Evolutionary conservation across 1,140 invertebrate genomes (phyloP).

Genomic region (Drosophila suzukii): DNA sequence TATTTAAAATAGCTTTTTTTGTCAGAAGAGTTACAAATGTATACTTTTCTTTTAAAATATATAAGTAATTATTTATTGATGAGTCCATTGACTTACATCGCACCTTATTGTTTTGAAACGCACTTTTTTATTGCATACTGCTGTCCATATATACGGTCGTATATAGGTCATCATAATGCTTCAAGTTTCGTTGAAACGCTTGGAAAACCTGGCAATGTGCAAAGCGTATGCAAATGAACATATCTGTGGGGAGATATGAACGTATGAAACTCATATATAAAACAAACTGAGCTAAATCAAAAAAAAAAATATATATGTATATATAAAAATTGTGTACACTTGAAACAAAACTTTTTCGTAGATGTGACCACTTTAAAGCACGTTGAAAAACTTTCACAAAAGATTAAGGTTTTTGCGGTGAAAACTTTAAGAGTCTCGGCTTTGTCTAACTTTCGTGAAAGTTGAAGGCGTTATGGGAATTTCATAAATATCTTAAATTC

Average conservation of each 20-base stretch:
- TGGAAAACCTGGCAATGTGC: conserved; percentile 23
- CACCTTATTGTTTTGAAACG: conserved; percentile 5
- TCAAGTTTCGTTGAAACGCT: conserved; percentile 32
- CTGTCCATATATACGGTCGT: neutral
- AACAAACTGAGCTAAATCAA: conserved; percentile 1
- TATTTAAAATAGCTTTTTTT: too few species aligned
- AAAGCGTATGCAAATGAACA: conserved; percentile 40
- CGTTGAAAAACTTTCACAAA: conserved; percentile 3
- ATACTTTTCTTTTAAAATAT: too few species aligned
- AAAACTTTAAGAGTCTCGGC: neutral
- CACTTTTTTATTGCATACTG: conserved; percentile 5
- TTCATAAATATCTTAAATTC: too few species aligned
- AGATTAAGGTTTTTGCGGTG: conserved; percentile 1
- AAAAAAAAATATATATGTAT: too few species aligned
- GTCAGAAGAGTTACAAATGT: too few species aligned
- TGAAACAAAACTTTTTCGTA: neutral
- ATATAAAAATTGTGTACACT: neutral
- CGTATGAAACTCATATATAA: conserved; percentile 10
- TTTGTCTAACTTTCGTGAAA: conserved; percentile 1
- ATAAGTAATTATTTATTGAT: too few species aligned
- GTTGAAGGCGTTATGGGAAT: neutral
- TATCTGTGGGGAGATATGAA: conserved; percentile 24
- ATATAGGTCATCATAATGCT: conserved; percentile 36
- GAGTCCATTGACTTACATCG: too few species aligned
- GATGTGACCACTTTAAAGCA: conserved; percentile 3